Conservation (phyloP, 2,888 invertebrate species). For the Escarpia spicata region DNA sequence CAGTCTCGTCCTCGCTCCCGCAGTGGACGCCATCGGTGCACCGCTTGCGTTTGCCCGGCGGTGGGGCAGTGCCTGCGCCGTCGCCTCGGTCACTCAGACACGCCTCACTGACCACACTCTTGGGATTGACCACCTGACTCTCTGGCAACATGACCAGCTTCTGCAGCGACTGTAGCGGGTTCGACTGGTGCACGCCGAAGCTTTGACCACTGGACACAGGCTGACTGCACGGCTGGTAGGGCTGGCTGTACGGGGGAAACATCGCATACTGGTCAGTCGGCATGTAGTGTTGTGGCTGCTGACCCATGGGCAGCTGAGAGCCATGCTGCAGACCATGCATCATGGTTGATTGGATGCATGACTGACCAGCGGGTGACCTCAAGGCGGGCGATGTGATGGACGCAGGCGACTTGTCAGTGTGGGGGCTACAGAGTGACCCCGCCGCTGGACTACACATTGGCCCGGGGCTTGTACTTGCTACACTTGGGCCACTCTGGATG, state of each 20-base stretch:
- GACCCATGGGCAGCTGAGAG: background rate
- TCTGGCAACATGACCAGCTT: constrained; percentile 40
- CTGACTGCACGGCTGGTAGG: background rate
- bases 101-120: constrained; percentile 61
- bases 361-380: background rate
- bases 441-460: constrained; percentile 3
- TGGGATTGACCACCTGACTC: constrained; percentile 52
- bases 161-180: constrained; percentile 56
- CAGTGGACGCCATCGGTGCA: background rate
- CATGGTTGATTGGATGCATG: background rate
- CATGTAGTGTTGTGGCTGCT: background rate
- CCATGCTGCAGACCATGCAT: background rate
- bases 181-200: constrained; percentile 25
- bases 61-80: background rate
- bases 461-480: background rate
- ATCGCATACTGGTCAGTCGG: background rate
- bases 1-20: background rate
- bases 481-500: background rate
- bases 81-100: constrained; percentile 24
- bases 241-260: background rate
- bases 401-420: background rate
- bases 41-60: constrained; percentile 4
- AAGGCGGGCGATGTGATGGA: background rate
- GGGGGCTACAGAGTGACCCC: background rate
- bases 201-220: background rate